Evolutionary conservation across 2,797 vertebrate species (phyloP), one percentile per base, ranked within the genome.

Genomic region (Urosaurus nigricauda): DNA sequence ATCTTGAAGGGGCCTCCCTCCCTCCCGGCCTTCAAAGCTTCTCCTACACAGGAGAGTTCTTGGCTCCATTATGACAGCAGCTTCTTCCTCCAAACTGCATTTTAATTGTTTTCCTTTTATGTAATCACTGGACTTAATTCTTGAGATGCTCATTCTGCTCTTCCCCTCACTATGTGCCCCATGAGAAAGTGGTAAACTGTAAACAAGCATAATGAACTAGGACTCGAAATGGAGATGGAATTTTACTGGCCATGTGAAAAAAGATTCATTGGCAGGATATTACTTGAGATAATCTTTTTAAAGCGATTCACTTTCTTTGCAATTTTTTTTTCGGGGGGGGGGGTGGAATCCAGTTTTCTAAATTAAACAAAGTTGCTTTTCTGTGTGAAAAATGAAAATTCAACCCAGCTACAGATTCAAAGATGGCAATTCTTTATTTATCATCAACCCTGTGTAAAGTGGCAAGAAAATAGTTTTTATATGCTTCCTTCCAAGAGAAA

Each of bases 141-240:
- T 47, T 80, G 77, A 84, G 56, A 58, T 83, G 88, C 74, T 83
- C 58, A 71, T 81, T 85, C 11, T 58, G 74, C 80, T 79, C 2
- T 78, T 85, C 37, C 87, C 74, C 85, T 51, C 47, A 19, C 56
- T 86, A 12, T 40, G n/a, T 7, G 65, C 4, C 56, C 77, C 58
- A 9, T 74, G 85, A n/a, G 73, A 88, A 43, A n/a, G 58, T 83
- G 37, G 70, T 77, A 78, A 88, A 89, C 77, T 37, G 47, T 75
- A 80, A 90, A 88, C 75, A 86, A 58, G 26, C 70, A 88, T 83
- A 75, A 83, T 78, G 60, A 58, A 53, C 19, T 58, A 75, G 24
- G n/a, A 53, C 13, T 75, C 17, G 2, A 37, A 78, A 83, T 19
- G 16, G 37, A 85, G 68, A 21, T 56, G 53, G 24, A n/a, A 63